Evolutionary conservation across 2,113 vertebrate species (phyloP).

Genomic region (Struthidea cinerea): DNA sequence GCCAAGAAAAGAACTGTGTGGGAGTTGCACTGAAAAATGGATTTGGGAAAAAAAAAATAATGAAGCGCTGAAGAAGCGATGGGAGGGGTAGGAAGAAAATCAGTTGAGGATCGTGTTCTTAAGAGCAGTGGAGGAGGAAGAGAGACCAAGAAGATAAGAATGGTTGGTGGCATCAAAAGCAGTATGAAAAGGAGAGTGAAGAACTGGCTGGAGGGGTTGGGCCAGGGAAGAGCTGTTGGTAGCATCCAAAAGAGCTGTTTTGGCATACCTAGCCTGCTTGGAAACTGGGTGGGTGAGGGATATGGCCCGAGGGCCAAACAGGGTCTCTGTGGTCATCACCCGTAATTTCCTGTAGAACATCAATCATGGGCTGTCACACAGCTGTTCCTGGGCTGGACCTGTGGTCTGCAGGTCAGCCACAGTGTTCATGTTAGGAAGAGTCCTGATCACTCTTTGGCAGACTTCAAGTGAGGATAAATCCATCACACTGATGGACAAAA

Average conservation of each 20-base stretch:
- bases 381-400: neutral
- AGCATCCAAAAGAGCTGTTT: neutral
- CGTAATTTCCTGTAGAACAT: neutral
- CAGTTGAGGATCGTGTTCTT: neutral
- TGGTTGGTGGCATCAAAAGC: neutral
- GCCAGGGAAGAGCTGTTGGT: neutral
- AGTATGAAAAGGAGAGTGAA: neutral
- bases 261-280: neutral
- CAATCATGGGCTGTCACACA: neutral
- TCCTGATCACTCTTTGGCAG: neutral
- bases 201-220: neutral
- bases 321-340: neutral
- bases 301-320: neutral
- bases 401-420: neutral
- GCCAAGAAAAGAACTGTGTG: constrained; percentile 47
- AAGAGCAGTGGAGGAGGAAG: neutral
- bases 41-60: neutral
- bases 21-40: constrained; percentile 35
- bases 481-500: neutral
- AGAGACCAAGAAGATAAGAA: constrained; percentile 6
- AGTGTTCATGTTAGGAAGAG: neutral
- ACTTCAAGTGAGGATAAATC: neutral
- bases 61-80: neutral
- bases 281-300: neutral
- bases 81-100: constrained; percentile 12